Evolutionary conservation across 2,888 invertebrate genomes (phyloP), one percentile per base, ranked within the genome.

Genomic region (Drosophila leonis): DNA sequence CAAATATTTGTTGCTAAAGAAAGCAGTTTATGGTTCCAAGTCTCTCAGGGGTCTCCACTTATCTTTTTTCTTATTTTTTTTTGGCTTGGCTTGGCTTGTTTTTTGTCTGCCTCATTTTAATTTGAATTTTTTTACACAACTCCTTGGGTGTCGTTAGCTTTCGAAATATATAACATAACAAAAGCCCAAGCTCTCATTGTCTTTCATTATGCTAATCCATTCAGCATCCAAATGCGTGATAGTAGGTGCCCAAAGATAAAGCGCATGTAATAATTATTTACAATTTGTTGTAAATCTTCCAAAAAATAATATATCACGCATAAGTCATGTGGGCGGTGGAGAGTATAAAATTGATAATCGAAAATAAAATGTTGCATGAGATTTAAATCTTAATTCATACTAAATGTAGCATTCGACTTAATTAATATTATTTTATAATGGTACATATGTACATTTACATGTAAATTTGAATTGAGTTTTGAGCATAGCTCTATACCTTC

Each of bases 1-100:
- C 59, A 82, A 72, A 65, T 76, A 48, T 83, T 72, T 75, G 66
- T 73, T 68, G 62, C 72, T 76, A 78, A 83, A 83, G 84, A 83
- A 83, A 83, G 80, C 73, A 73, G 57, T 64, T 78, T 80, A 71
- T 75, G 55, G 63, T 35, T 54, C 65, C 44, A 64, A 15, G 18
- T 54, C 18, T 46, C 60, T 63, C 54, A 51, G 56, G 33, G n/a
- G 33, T 68, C 27, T 68, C 20, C 15, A 24, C 20, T 42, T 24
- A 35, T 52, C 24, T 64, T 33, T 59, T 42, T 20, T 27, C 5
- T 56, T 29, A 35, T 48, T 41, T 59, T 29, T 42, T 37, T 52
- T 41, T 52, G 37, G 20, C 15, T 51, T 37, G n/a, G 12, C 31
- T 35, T 18, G 12, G 27, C 39, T 62, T 52, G 31, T 24, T 24